A percentile compares a stretch with the other conserved stretches of the same genome.
Conservation (phyloP, 1,140 invertebrate species). For the Carposina sasakii region DNA sequence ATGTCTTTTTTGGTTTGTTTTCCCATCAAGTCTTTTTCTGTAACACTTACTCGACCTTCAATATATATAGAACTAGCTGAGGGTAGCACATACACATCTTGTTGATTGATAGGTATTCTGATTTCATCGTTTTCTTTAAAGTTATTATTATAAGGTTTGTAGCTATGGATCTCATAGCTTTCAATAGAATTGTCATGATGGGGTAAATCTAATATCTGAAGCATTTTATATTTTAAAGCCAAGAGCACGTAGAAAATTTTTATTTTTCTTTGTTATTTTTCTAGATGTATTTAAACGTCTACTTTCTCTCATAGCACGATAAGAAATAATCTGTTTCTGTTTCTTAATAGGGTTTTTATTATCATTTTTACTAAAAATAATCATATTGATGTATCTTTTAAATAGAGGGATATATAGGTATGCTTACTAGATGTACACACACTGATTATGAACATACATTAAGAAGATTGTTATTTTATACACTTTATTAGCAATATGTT, state of each 20-base stretch:
- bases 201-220: neutral
- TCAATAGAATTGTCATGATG: neutral
- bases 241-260: slow-evolving; percentile 1
- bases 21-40: neutral
- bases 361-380: neutral
- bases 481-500: slow-evolving; percentile 6
- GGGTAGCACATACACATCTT: slow-evolving; percentile 45
- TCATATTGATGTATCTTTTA: slow-evolving; percentile 4
- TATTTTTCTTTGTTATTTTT: slow-evolving; percentile 4
- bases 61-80: slow-evolving; percentile 40
- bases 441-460: no score
- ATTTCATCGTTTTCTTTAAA: slow-evolving; percentile 3
- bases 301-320: neutral
- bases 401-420: slow-evolving; percentile 1
- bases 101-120: slow-evolving; percentile 39
- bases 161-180: slow-evolving; percentile 5
- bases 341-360: neutral
- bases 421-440: neutral
- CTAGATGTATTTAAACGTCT: neutral
- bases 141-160: slow-evolving; percentile 5
- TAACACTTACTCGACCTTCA: slow-evolving; percentile 18
- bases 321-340: neutral
- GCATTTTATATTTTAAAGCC: neutral
- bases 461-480: slow-evolving; percentile 1
- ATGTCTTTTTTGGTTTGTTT: slow-evolving; percentile 13